phyloP scores from a whole-genome alignment of 1,140 invertebrate species.

The Piezodorus guildinii region DNA sequence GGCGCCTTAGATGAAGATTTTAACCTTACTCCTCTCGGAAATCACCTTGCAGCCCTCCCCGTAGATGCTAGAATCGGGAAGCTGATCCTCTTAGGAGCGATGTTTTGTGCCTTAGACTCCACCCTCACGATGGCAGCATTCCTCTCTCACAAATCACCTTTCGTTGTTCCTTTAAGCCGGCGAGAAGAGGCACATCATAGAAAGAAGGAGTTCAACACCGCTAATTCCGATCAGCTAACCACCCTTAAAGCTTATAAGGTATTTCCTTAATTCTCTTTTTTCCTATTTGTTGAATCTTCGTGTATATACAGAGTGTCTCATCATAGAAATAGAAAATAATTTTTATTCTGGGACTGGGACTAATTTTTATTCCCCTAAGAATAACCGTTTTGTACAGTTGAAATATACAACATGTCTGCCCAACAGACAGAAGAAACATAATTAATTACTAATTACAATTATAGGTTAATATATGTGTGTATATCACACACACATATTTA shows the following conservation, averaged over 20 bases:
- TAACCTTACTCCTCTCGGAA: constrained; percentile 76
- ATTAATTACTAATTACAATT: too few species aligned
- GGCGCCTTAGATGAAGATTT: constrained; percentile 71
- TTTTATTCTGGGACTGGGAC: too few species aligned
- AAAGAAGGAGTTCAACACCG: constrained; percentile 56
- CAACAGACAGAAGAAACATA: too few species aligned
- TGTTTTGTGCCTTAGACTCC: constrained; percentile 88
- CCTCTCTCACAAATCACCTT: constrained; percentile 75
- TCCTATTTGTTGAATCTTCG: too few species aligned
- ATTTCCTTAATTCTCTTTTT: too few species aligned
- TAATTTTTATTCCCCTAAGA: too few species aligned
- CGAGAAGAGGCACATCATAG: constrained; percentile 57
- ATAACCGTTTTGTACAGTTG: too few species aligned
- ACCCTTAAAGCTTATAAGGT: constrained; percentile 65
- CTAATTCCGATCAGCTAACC: constrained; percentile 70
- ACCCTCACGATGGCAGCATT: constrained; percentile 84
- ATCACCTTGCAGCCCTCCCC: constrained; percentile 77
- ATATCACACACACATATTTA: too few species aligned
- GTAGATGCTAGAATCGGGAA: constrained; percentile 62
- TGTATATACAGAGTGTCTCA: too few species aligned
- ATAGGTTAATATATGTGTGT: too few species aligned
- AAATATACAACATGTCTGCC: too few species aligned
- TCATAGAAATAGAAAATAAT: too few species aligned
- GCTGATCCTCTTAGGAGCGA: constrained; percentile 79
- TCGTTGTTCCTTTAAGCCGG: constrained; percentile 62